Evolutionary conservation across 2,797 vertebrate species (phyloP).

Genomic region (Loriculus beryllinus): DNA sequence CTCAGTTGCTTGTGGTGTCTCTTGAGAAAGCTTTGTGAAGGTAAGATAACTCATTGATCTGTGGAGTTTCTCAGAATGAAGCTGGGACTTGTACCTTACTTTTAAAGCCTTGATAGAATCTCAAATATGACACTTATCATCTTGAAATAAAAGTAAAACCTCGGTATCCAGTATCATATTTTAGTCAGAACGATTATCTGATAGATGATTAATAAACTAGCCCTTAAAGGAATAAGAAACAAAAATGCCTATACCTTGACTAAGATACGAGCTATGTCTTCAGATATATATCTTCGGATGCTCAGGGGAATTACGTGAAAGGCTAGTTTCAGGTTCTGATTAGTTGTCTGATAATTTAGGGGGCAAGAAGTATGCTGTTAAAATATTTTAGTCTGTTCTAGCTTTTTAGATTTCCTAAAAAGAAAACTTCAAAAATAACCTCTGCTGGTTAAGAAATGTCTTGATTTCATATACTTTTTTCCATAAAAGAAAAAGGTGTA

Average conservation of each 20-base stretch:
- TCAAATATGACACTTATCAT: background rate
- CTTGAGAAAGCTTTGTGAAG: background rate
- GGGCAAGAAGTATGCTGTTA: background rate
- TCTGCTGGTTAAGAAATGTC: background rate
- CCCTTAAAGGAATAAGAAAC: background rate
- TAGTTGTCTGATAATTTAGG: background rate
- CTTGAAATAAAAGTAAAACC: background rate
- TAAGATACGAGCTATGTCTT: background rate
- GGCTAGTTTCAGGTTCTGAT: background rate
- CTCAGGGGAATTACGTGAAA: background rate
- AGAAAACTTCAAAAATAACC: background rate
- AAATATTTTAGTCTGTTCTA: background rate
- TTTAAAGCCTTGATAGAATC: background rate
- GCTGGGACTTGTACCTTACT: background rate
- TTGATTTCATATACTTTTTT: background rate
- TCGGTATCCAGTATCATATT: background rate
- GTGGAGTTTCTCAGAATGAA: background rate
- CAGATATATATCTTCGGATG: background rate
- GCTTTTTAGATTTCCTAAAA: background rate
- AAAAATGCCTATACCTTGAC: background rate
- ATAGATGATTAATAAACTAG: background rate
- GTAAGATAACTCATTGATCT: background rate
- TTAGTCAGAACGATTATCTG: background rate
- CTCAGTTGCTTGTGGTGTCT: background rate
- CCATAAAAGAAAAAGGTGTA: background rate